Evolutionary conservation across 1,140 invertebrate species (phyloP).

Genomic region (Rhynchophorus ferrugineus): DNA sequence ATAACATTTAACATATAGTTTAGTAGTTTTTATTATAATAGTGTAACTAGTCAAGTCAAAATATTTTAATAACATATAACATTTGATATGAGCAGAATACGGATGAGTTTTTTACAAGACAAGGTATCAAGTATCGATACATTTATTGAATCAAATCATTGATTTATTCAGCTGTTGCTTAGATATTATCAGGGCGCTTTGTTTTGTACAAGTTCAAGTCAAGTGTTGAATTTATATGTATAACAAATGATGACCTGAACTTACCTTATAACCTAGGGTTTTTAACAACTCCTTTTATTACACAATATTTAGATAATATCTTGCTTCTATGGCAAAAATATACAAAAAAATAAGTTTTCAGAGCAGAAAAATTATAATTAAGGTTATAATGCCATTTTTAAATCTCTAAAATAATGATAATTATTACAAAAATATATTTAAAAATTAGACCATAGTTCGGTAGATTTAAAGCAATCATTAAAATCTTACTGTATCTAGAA

Average conservation of each 20-base stretch:
- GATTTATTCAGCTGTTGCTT: not conserved
- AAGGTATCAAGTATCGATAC: not conserved
- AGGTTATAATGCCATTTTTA: constrained; percentile 14
- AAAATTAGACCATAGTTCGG: constrained; percentile 32
- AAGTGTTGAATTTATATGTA: too few relatives aligned
- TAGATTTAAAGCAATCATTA: constrained; percentile 7
- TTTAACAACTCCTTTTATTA: too few relatives aligned
- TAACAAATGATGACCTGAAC: too few relatives aligned
- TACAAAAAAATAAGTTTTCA: constrained; percentile 13
- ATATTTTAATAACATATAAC: constrained; percentile 27
- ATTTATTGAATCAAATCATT: not conserved
- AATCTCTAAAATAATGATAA: constrained; percentile 19
- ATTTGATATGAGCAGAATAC: constrained; percentile 17
- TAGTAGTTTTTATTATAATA: constrained; percentile 27
- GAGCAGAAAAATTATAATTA: constrained; percentile 18
- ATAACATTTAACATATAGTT: constrained; percentile 37
- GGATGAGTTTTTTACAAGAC: constrained; percentile 7
- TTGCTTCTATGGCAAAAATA: constrained; percentile 27
- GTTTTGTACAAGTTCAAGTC: too few relatives aligned
- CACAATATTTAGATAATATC: constrained; percentile 19
- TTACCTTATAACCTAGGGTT: too few relatives aligned
- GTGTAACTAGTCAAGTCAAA: constrained; percentile 37
- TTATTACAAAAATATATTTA: constrained; percentile 29
- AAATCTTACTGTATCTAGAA: not conserved
- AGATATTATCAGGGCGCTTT: not conserved